These are phyloP conservation scores for Cynopterus sphinx DNA, from an alignment of 2,797 vertebrate species.

Conservation along the genomic window DNA sequence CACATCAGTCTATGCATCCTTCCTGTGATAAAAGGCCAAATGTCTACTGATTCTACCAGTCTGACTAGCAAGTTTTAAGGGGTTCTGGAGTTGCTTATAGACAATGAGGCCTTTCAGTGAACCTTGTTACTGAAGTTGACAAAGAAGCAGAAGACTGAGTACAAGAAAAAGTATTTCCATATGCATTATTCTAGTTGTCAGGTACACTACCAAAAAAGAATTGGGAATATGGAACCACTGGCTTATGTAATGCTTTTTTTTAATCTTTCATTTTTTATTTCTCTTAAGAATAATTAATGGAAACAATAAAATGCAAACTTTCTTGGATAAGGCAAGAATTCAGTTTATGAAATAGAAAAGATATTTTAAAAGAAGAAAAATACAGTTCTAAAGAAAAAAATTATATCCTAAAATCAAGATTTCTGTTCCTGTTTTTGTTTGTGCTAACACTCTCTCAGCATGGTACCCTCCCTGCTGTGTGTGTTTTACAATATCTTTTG, in stretches of 20 bases:
- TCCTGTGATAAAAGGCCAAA: conserved; percentile 53
- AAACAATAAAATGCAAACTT: neutral
- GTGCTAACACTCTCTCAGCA: neutral
- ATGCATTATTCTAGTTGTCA: neutral
- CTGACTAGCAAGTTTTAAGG: conserved; percentile 21
- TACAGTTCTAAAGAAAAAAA: neutral
- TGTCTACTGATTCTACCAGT: neutral
- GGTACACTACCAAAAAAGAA: neutral
- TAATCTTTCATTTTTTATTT: neutral
- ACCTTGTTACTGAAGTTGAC: neutral
- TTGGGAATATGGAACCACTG: neutral
- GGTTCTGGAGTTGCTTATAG: neutral
- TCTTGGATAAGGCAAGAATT: neutral
- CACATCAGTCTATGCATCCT: neutral
- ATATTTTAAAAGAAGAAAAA: neutral
- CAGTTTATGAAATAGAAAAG: neutral
- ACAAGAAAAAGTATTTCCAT: neutral
- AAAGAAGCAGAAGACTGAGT: conserved; percentile 2
- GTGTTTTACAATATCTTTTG: neutral
- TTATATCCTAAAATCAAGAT: neutral
- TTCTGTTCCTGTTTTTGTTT: neutral
- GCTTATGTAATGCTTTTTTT: neutral
- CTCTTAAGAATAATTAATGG: neutral
- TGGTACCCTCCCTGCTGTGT: neutral
- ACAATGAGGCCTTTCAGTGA: conserved; percentile 19